These are phyloP conservation scores for Anastatus disparis DNA, from an alignment of 1,140 invertebrate genomes.

Conservation along the genomic window DNA sequence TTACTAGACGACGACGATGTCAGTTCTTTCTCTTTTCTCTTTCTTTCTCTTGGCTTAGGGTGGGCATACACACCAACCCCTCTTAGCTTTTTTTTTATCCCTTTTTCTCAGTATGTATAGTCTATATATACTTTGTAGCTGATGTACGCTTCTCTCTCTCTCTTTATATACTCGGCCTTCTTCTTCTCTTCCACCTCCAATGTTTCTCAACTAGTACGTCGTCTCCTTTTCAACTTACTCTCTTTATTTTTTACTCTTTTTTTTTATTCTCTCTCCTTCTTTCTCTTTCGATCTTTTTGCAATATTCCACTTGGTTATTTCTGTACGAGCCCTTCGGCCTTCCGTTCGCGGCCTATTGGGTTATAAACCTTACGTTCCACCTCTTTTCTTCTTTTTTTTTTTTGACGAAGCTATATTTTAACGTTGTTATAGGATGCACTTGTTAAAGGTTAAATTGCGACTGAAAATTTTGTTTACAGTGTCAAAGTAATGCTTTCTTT, in stretches of 20 bases:
- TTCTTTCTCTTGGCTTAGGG: slow-evolving; percentile 52
- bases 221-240: background rate
- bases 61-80: slow-evolving; percentile 64
- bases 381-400: no score
- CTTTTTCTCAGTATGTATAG: slow-evolving; percentile 54
- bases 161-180: slow-evolving; percentile 33
- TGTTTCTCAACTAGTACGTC: background rate
- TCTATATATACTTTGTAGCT: slow-evolving; percentile 1
- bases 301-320: slow-evolving; percentile 30
- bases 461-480: no score
- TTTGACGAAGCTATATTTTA: no score
- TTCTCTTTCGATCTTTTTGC: slow-evolving; percentile 39
- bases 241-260: background rate
- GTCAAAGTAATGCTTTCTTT: no score
- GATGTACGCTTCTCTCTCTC: slow-evolving; percentile 18
- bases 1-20: slow-evolving; percentile 63
- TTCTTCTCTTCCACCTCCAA: slow-evolving; percentile 14
- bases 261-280: background rate
- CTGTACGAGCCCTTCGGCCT: background rate
- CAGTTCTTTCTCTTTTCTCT: background rate
- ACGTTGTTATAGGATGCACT: no score
- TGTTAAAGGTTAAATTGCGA: no score
- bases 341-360: no score
- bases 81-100: slow-evolving; percentile 67
- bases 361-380: no score